Conservation (phyloP, 1,140 invertebrate species). For the Cyrtorhinus lividipennis region DNA sequence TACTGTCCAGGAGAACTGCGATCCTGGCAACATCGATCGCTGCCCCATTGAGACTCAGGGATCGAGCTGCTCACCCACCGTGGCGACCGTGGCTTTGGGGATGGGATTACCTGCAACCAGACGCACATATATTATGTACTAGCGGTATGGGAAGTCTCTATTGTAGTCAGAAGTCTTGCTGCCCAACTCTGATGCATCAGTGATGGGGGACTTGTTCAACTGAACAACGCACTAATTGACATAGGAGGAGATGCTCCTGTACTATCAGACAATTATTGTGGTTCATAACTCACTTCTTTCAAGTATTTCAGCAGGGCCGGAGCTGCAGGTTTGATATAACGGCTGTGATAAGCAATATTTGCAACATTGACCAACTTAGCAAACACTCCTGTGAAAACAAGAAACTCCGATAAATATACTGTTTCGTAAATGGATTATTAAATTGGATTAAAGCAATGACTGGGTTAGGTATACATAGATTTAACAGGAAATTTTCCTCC, state of each 20-base stretch:
- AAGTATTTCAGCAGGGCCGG: slow-evolving; percentile 56
- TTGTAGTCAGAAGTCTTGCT: no score
- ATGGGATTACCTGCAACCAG: slow-evolving; percentile 30
- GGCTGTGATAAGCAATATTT: slow-evolving; percentile 61
- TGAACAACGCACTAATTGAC: no score
- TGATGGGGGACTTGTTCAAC: no score
- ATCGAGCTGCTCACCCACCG: slow-evolving; percentile 50
- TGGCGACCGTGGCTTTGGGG: slow-evolving; percentile 35
- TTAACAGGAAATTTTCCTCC: no score
- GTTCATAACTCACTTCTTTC: slow-evolving; percentile 34
- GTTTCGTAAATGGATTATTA: no score
- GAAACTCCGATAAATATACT: background rate
- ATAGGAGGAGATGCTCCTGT: no score
- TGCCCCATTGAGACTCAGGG: slow-evolving; percentile 31
- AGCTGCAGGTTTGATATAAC: slow-evolving; percentile 53
- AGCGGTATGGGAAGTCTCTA: no score
- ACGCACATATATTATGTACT: no score
- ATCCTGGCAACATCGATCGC: slow-evolving; percentile 34
- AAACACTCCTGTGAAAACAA: slow-evolving; percentile 41
- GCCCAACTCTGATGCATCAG: no score
- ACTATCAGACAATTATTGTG: no score
- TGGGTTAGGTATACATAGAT: no score
- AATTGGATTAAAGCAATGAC: no score
- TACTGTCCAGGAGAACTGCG: slow-evolving; percentile 44
- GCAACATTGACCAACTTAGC: slow-evolving; percentile 51